Percentiles rank a stretch among this genome's conserved stretches.
Evolutionary conservation across 2,888 invertebrate genomes (phyloP).

Genomic region (Tiphia femorata): DNA sequence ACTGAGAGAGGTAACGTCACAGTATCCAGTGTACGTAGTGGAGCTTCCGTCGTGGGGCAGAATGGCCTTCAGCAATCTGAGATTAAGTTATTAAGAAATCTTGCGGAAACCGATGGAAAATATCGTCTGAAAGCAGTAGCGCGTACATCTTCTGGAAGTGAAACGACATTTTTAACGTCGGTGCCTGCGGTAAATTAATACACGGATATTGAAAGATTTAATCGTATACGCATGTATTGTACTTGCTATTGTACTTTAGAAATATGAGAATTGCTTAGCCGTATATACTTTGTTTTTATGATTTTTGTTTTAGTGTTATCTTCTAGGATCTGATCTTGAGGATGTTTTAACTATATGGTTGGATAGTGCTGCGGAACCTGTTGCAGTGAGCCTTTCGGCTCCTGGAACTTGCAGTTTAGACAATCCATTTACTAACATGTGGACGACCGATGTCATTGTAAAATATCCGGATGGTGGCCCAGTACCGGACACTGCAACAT

Average conservation of each 20-base stretch:
- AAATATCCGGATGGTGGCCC: conserved; percentile 87
- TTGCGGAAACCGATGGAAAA: conserved; percentile 78
- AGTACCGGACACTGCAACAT: conserved; percentile 94
- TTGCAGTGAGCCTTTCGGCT: conserved; percentile 77
- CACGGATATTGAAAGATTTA: conserved; percentile 24
- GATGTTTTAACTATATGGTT: conserved; percentile 86
- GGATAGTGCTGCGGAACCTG: conserved; percentile 83
- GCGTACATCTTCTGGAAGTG: conserved; percentile 77
- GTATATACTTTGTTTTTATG: no score
- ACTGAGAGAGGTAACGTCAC: conserved; percentile 79
- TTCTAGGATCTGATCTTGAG: conserved; percentile 81
- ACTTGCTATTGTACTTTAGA: no score
- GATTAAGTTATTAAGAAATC: conserved; percentile 72
- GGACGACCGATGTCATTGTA: conserved; percentile 82
- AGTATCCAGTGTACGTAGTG: conserved; percentile 79
- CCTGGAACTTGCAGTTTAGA: conserved; percentile 67
- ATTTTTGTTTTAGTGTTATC: conserved; percentile 73
- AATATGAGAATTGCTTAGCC: no score
- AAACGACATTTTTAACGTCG: conserved; percentile 80
- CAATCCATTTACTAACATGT: conserved; percentile 72
- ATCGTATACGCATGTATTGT: neutral
- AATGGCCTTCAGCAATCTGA: conserved; percentile 73
- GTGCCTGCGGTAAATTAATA: conserved; percentile 78
- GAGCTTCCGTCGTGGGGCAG: conserved; percentile 76
- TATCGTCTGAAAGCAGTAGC: conserved; percentile 82